Conservation (phyloP, 1,140 invertebrate genomes). For the Theocolax elegans region DNA sequence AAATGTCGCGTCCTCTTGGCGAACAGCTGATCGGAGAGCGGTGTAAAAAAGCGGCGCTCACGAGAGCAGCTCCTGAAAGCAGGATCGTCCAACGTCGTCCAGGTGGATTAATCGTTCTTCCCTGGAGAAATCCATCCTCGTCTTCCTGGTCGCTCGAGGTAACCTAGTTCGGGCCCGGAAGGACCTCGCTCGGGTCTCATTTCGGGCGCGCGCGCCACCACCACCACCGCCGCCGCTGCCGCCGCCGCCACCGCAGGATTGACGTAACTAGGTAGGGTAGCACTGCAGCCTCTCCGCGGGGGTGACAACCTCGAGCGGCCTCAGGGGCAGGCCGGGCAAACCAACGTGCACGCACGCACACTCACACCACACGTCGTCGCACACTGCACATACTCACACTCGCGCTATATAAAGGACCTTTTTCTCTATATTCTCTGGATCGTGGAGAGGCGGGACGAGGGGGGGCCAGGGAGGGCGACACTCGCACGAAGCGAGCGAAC, state of each 20-base stretch:
- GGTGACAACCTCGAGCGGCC: too few species aligned
- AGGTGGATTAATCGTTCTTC: too few species aligned
- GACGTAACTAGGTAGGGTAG: not conserved
- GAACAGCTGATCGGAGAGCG: conserved; percentile 48
- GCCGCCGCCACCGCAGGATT: not conserved
- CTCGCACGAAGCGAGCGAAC: conserved; percentile 44
- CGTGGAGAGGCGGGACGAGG: not conserved
- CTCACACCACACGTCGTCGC: too few species aligned
- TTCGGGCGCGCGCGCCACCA: not conserved
- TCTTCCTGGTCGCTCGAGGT: conserved; percentile 38
- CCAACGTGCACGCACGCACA: too few species aligned
- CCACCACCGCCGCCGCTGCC: too few species aligned
- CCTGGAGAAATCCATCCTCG: not conserved
- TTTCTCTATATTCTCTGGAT: not conserved
- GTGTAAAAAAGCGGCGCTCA: not conserved
- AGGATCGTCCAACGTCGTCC: too few species aligned
- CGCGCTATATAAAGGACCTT: too few species aligned
- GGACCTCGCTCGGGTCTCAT: conserved; percentile 29
- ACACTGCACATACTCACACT: too few species aligned
- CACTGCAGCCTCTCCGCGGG: not conserved
- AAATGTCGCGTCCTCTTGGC: conserved; percentile 43
- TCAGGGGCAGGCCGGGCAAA: too few species aligned
- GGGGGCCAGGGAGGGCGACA: not conserved
- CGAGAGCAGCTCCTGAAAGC: too few species aligned
- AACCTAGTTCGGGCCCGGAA: conserved; percentile 30